Evolutionary conservation across 2,797 vertebrate genomes (phyloP).

Genomic region (Monodelphis domestica): DNA sequence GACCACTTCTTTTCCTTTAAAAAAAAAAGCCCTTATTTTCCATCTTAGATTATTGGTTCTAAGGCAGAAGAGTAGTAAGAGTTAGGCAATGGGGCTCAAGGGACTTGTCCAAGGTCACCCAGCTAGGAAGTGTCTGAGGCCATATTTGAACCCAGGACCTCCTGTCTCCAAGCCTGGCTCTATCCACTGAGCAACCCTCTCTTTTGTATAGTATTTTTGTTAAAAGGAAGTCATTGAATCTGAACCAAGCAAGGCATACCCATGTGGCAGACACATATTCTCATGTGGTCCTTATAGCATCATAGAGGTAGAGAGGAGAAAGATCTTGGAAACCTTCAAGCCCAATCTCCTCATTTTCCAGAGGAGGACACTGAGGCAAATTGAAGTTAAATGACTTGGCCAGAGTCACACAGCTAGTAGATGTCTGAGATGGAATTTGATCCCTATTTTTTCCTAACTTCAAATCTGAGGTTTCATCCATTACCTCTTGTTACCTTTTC

Average conservation of each 20-base stretch:
- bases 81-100: too few relatives aligned
- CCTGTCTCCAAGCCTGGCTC: too few relatives aligned
- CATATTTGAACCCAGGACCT: too few relatives aligned
- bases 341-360: background rate
- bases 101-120: too few relatives aligned
- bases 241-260: background rate
- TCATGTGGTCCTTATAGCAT: background rate
- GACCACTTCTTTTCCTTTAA: background rate
- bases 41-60: too few relatives aligned
- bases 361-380: background rate
- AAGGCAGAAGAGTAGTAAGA: too few relatives aligned
- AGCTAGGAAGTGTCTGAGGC: too few relatives aligned
- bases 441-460: background rate
- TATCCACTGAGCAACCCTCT: too few relatives aligned
- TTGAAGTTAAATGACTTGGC: background rate
- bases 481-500: background rate
- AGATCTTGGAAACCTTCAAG: background rate
- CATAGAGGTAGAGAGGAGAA: background rate
- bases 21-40: too few relatives aligned
- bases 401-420: background rate
- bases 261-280: background rate
- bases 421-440: background rate
- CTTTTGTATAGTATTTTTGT: background rate
- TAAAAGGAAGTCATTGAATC: background rate
- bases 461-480: background rate